Percentiles rank a stretch among this genome's conserved stretches.
phyloP scores from a whole-genome alignment of 2,113 vertebrate species.

The Ptilorrhoa leucosticta region DNA sequence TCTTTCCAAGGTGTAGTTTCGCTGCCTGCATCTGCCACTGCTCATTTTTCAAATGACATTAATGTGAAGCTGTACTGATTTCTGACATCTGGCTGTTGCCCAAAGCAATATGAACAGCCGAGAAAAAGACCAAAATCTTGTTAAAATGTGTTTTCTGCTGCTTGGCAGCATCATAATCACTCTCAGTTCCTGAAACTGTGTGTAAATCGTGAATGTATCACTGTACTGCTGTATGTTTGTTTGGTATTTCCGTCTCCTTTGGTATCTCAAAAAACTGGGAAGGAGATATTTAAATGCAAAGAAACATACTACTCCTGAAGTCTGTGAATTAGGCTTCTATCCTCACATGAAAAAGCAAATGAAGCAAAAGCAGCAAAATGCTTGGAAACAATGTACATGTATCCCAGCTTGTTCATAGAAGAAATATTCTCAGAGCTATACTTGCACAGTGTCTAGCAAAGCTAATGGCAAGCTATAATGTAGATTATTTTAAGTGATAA shows the following conservation, averaged over 20 bases:
- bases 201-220: neutral
- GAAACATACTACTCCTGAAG: neutral
- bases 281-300: neutral
- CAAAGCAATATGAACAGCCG: neutral
- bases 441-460: neutral
- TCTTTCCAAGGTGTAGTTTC: neutral
- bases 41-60: neutral
- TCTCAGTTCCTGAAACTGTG: neutral
- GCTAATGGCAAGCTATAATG: neutral
- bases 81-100: neutral
- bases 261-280: neutral
- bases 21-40: neutral
- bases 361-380: neutral
- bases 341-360: neutral
- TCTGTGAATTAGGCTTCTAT: neutral
- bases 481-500: neutral
- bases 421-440: neutral
- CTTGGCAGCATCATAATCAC: neutral
- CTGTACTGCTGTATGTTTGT: neutral
- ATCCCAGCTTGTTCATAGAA: neutral
- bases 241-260: neutral
- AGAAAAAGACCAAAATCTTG: neutral
- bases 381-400: neutral
- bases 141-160: neutral
- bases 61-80: neutral